phyloP scores from a whole-genome alignment of 1,140 invertebrate genomes.

The Diorhabda elongata region DNA sequence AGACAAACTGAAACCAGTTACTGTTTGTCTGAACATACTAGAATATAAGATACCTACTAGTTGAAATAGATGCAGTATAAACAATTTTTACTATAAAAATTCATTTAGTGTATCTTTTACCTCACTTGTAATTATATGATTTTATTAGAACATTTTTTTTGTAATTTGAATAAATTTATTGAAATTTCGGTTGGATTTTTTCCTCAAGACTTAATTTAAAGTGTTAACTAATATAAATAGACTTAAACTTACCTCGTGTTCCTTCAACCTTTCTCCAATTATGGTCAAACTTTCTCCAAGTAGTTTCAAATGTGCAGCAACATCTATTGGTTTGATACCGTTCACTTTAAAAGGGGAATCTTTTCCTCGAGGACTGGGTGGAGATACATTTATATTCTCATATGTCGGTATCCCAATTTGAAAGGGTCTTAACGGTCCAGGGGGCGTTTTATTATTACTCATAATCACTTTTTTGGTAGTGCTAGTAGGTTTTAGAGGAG shows the following conservation, averaged over 20 bases:
- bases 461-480: conserved; percentile 48
- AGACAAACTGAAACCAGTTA: too few species aligned
- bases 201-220: too few species aligned
- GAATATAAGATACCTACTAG: too few species aligned
- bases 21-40: too few species aligned
- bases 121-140: too few species aligned
- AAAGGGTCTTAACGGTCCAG: conserved; percentile 46
- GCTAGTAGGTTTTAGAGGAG: conserved; percentile 45
- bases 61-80: too few species aligned
- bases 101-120: too few species aligned
- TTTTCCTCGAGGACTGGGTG: conserved; percentile 48
- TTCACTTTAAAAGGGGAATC: conserved; percentile 60
- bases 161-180: too few species aligned
- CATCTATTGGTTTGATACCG: conserved; percentile 81
- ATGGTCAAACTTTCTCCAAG: conserved; percentile 90
- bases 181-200: too few species aligned
- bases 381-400: conserved; percentile 49
- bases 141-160: too few species aligned
- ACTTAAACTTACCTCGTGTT: conserved; percentile 69
- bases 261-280: conserved; percentile 87
- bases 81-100: too few species aligned
- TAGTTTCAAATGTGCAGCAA: conserved; percentile 87
- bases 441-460: conserved; percentile 27
- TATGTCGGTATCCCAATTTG: conserved; percentile 49
- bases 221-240: too few species aligned